phyloP scores from a whole-genome alignment of 2,797 vertebrate genomes.

The Protosalanx chinensis region DNA sequence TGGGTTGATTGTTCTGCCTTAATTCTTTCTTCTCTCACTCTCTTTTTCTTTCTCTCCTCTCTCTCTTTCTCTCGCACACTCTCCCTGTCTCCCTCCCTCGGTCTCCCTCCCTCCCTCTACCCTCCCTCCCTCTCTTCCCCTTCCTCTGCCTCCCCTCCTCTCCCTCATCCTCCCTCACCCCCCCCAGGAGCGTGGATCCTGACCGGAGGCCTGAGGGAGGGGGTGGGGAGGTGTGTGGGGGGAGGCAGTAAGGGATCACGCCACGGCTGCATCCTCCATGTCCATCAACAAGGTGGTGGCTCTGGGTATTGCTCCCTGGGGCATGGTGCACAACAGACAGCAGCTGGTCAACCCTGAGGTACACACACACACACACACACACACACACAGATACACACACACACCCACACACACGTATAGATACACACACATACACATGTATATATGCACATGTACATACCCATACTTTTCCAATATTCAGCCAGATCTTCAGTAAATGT shows the following conservation, averaged over 20 bases:
- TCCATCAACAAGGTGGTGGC: conserved; percentile 81
- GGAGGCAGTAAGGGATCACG: conserved; percentile 86
- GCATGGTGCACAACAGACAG: conserved; percentile 74
- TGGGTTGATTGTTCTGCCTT: too few relatives aligned
- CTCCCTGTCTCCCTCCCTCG: background rate
- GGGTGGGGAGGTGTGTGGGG: conserved; percentile 81
- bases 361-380: conserved; percentile 10
- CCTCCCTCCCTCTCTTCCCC: background rate
- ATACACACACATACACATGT: background rate
- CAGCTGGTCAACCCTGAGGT: conserved; percentile 81
- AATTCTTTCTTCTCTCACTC: too few relatives aligned
- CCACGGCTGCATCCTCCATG: conserved; percentile 73
- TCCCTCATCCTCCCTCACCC: too few relatives aligned
- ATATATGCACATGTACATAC: too few relatives aligned
- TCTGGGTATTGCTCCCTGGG: conserved; percentile 85
- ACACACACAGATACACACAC: background rate
- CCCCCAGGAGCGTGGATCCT: conserved; percentile 86
- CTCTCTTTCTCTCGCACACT: background rate
- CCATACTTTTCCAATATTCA: too few relatives aligned
- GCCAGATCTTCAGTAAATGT: too few relatives aligned
- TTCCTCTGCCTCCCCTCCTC: too few relatives aligned
- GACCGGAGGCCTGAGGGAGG: conserved; percentile 79
- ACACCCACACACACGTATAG: background rate
- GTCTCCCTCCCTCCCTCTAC: background rate
- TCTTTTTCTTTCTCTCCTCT: too few relatives aligned